phyloP scores from a whole-genome alignment of 2,113 vertebrate genomes.

The Callopanchax toddi region DNA sequence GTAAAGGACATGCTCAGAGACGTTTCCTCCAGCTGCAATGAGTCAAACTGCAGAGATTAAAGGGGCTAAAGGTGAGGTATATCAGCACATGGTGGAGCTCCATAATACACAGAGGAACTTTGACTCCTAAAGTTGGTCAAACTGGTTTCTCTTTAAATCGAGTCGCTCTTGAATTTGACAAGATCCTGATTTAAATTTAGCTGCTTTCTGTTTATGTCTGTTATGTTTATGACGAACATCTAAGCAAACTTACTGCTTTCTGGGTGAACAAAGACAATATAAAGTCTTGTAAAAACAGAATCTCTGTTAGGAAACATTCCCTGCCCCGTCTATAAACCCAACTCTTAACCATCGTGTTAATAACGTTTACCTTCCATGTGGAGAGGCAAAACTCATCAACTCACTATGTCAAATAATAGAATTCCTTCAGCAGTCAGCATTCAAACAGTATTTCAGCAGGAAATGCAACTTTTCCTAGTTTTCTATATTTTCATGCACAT shows the following conservation, averaged over 20 bases:
- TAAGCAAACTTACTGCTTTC: slow-evolving; percentile 3
- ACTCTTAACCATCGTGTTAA: no score
- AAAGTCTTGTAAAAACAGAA: slow-evolving; percentile 48
- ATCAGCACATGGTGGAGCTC: no score
- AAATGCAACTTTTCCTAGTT: no score
- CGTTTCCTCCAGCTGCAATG: no score
- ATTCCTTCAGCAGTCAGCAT: no score
- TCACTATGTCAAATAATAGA: slow-evolving; percentile 1
- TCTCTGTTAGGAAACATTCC: slow-evolving; percentile 25
- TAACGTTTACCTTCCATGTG: no score
- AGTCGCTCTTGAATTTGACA: not conserved
- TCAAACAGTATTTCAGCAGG: no score
- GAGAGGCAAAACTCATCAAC: slow-evolving; percentile 10
- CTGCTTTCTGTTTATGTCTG: not conserved
- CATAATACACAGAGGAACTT: no score
- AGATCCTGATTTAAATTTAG: not conserved
- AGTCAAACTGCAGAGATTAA: not conserved
- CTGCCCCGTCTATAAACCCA: slow-evolving; percentile 20
- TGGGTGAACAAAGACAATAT: slow-evolving; percentile 19
- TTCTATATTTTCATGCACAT: slow-evolving; percentile 1
- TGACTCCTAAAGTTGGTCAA: no score
- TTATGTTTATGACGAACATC: not conserved
- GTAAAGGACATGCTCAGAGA: no score
- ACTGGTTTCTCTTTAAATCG: slow-evolving; percentile 10
- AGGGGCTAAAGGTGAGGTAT: no score